Percentiles rank a stretch among this genome's conserved stretches.
Conservation (phyloP, 2,888 invertebrate species). For the Limnephilus marmoratus region DNA sequence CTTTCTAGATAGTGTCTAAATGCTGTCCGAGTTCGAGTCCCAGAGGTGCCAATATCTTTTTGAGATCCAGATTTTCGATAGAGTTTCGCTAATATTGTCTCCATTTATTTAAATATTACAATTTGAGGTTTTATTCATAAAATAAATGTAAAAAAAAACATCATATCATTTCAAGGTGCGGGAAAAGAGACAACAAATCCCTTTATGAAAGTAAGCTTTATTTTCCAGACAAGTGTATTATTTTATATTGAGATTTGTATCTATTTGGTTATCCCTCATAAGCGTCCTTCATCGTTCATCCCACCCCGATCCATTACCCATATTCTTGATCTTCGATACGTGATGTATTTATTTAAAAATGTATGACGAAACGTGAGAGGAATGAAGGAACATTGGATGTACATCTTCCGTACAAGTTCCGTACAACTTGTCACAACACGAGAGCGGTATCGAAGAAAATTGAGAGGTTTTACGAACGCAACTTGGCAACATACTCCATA, state of each 20-base stretch:
- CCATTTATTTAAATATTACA: too few species aligned
- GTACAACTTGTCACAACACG: not conserved
- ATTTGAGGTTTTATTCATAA: too few species aligned
- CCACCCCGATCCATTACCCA: conserved; percentile 39
- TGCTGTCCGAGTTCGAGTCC: too few species aligned
- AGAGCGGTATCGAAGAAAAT: not conserved
- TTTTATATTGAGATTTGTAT: conserved; percentile 53
- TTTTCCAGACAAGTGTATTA: conserved; percentile 11
- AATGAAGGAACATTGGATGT: not conserved
- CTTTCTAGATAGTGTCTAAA: too few species aligned
- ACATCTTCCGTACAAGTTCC: not conserved
- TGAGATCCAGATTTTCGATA: too few species aligned
- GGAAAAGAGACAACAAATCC: not conserved
- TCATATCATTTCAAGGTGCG: not conserved
- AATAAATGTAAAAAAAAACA: too few species aligned
- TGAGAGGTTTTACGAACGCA: not conserved
- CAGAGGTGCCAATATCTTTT: too few species aligned
- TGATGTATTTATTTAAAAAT: conserved; percentile 61
- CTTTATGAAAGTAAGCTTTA: not conserved
- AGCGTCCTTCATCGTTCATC: conserved; percentile 3
- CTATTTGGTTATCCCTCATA: conserved; percentile 48
- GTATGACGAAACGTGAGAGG: conserved; percentile 54
- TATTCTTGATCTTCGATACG: conserved; percentile 59
- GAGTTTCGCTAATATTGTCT: too few species aligned
- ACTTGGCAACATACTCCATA: not conserved